Percentiles rank a stretch among this genome's conserved stretches.
Conservation (phyloP, 92 coral and sea anemone species). For the Scolanthus callimorphus region DNA sequence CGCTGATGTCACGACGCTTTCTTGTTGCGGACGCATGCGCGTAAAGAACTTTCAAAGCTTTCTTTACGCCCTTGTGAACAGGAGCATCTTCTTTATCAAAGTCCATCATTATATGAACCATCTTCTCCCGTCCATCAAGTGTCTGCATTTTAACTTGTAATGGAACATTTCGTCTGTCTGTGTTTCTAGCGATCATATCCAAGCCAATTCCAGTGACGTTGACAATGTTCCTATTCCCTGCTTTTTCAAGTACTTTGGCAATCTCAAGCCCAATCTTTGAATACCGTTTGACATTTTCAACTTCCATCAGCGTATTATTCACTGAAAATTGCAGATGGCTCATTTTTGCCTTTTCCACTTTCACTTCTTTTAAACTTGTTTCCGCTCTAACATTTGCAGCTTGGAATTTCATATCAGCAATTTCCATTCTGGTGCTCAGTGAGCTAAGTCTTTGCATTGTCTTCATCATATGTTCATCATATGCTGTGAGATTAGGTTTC, state of each 20-base stretch:
- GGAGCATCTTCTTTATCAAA: not conserved
- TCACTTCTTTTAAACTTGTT: not conserved
- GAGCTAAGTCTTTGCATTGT: not conserved
- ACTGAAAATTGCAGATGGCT: not conserved
- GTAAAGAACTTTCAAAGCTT: not conserved
- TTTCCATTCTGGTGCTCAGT: not conserved
- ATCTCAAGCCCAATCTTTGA: not conserved
- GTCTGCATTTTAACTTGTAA: not conserved
- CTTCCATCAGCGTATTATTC: not conserved
- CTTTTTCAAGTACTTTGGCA: not conserved
- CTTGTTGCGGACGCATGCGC: not conserved
- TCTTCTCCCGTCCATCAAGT: not conserved
- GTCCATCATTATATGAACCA: not conserved
- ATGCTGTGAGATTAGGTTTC: not conserved
- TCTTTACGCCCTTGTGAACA: not conserved
- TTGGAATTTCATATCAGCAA: not conserved
- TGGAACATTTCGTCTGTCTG: not conserved
- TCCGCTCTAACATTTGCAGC: not conserved
- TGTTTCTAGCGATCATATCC: not conserved
- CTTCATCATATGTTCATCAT: not conserved
- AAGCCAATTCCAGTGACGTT: not conserved
- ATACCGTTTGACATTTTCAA: not conserved
- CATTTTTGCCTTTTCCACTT: not conserved
- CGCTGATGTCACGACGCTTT: not conserved
- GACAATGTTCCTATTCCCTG: not conserved